Evolutionary conservation across 2,113 vertebrate genomes (phyloP).

Genomic region (Condylura cristata): DNA sequence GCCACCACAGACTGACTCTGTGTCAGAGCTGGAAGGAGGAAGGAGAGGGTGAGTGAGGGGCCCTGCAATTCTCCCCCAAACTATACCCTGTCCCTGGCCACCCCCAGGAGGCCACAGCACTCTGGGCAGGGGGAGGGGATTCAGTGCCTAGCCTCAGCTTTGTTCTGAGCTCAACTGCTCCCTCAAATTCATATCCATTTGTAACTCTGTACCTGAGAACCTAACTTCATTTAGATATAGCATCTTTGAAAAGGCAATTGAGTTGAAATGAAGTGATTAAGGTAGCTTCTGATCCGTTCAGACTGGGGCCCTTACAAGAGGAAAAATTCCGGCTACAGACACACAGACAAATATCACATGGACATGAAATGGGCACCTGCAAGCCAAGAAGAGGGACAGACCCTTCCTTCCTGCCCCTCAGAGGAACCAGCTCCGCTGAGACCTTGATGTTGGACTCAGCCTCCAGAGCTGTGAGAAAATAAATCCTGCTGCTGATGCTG

Average conservation of each 20-base stretch:
- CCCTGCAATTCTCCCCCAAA: too few relatives aligned
- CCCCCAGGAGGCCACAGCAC: fast-evolving
- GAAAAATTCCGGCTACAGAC: background rate
- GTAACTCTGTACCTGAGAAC: background rate
- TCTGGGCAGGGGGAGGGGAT: background rate
- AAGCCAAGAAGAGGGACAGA: background rate
- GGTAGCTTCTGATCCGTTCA: background rate
- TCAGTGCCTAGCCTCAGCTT: background rate
- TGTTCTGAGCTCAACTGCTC: background rate
- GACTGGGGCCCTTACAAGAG: background rate
- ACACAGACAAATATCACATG: background rate
- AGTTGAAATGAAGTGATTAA: background rate
- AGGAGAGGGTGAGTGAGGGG: background rate
- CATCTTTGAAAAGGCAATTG: background rate
- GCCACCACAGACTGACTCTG: conserved; percentile 65
- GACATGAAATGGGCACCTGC: background rate
- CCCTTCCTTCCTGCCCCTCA: background rate
- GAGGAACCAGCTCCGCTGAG: background rate
- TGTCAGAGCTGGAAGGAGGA: conserved; percentile 80
- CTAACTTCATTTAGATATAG: background rate
- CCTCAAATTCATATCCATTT: background rate
- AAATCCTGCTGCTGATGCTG: background rate
- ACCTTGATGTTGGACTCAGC: background rate
- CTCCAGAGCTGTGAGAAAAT: background rate
- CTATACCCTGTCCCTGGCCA: fast-evolving